Evolutionary conservation across 2,113 vertebrate genomes (phyloP), one percentile per base, ranked within the genome.

Genomic region (Haliaeetus leucogaster): DNA sequence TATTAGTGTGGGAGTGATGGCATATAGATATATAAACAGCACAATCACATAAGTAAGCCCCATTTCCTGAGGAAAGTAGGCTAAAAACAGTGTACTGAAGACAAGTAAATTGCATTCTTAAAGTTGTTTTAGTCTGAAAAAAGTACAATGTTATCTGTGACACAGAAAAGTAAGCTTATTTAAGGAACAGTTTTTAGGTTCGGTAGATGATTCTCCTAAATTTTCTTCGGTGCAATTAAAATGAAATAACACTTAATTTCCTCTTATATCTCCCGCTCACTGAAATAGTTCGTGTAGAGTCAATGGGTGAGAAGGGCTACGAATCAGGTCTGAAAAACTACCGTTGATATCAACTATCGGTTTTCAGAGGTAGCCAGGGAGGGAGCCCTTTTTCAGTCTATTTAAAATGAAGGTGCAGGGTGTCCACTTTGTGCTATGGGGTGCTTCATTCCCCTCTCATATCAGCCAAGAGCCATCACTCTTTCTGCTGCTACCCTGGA

Each of bases 1-100:
- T 97, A 97, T 97, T 97, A 96, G 96, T 94, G 96, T 97, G 95
- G 96, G 96, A 96, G 96, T 94, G 96, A 95, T 97, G 96, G 96
- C 93, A 93, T 90, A 82, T 80, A 95, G 96, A 95, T 96, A 90
- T 73, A 96, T 96, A 97, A 97, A 97, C 96, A 97, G 96, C 96
- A 96, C 92, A 90, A 95, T 93, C 96, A 85, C 93, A 91, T 47
- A 77, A 97, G 95, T 66, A 90, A 97, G 95, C 96, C 96, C 95
- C 90, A 36, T 92, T 96, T 96, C 96, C 96, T 88, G 90, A 82
- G 90, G 92, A 73, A 97, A 96, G 92, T 58, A 96, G 96, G 96
- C 95, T 97, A 88, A 95, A 97, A 96, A 90, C 95, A 77, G 81
- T n/a, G 95, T 66, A 14, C 93, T 82, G 93, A 36, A 95, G 86